phyloP scores from a whole-genome alignment of 92 coral and sea anemone species.

The Pocillopora meandrina region DNA sequence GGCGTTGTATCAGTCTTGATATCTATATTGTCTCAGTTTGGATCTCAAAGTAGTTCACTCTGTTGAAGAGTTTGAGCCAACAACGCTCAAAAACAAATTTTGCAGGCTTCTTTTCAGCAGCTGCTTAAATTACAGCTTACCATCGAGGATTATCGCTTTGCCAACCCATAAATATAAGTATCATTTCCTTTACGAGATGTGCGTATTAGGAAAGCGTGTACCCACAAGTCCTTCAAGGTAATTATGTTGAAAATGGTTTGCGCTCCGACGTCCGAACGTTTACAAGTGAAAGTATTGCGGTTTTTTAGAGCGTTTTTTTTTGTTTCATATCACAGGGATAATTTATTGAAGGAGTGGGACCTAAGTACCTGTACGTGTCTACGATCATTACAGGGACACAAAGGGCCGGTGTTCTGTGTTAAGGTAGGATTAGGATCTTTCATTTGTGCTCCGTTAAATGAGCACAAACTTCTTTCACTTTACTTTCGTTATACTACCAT shows the following conservation, averaged over 20 bases:
- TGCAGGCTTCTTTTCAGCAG: neutral
- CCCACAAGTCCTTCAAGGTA: no score
- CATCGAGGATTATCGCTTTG: neutral
- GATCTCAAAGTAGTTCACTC: neutral
- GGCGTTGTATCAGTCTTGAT: no score
- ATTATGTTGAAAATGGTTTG: no score
- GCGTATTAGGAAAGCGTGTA: no score
- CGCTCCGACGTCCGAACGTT: no score
- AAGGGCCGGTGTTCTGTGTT: conserved; percentile 89
- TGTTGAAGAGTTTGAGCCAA: no score
- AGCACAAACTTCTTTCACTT: no score
- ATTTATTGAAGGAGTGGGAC: conserved; percentile 95
- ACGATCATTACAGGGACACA: conserved; percentile 94
- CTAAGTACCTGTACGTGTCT: conserved; percentile 88
- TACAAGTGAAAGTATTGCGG: neutral
- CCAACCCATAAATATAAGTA: no score
- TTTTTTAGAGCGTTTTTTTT: neutral
- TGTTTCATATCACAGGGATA: conserved; percentile 62
- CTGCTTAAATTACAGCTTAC: neutral
- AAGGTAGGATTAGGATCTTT: conserved; percentile 57
- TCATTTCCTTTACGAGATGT: no score
- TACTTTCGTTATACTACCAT: no score
- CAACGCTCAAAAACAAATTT: no score
- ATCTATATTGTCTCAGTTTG: neutral
- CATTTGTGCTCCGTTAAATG: neutral